phyloP scores from a whole-genome alignment of 2,888 invertebrate species.

The Muscina levida region DNA sequence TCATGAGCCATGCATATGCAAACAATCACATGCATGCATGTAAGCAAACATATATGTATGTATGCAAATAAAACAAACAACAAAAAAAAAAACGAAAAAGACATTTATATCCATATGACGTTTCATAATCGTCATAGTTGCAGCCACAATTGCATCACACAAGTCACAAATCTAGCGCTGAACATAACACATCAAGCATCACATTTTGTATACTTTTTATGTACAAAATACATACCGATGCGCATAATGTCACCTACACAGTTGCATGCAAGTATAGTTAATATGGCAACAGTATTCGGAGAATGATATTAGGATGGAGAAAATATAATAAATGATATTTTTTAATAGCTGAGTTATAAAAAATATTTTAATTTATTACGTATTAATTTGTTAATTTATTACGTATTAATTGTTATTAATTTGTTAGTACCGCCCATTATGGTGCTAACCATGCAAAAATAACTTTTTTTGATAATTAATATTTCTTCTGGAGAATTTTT shows the following conservation, averaged over 20 bases:
- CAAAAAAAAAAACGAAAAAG: slow-evolving; percentile 25
- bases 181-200: slow-evolving; percentile 50
- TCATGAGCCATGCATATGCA: not conserved
- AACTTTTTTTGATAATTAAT: too few relatives aligned
- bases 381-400: too few relatives aligned
- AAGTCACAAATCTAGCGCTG: slow-evolving; percentile 59
- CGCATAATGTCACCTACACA: not conserved
- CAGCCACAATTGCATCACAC: slow-evolving; percentile 56
- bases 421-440: too few relatives aligned
- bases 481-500: too few relatives aligned
- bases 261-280: not conserved
- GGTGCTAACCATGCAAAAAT: too few relatives aligned
- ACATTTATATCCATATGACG: slow-evolving; percentile 37
- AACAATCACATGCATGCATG: slow-evolving; percentile 9
- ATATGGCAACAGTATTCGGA: too few relatives aligned
- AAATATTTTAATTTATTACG: too few relatives aligned
- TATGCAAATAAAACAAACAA: slow-evolving; percentile 4
- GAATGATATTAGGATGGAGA: not conserved
- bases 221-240: slow-evolving; percentile 13
- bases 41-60: not conserved
- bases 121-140: slow-evolving; percentile 44
- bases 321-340: too few relatives aligned
- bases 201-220: slow-evolving; percentile 17
- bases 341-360: too few relatives aligned
- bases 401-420: too few relatives aligned